Conservation (phyloP, 2,797 vertebrate species). For the Sebastes iracundus region DNA sequence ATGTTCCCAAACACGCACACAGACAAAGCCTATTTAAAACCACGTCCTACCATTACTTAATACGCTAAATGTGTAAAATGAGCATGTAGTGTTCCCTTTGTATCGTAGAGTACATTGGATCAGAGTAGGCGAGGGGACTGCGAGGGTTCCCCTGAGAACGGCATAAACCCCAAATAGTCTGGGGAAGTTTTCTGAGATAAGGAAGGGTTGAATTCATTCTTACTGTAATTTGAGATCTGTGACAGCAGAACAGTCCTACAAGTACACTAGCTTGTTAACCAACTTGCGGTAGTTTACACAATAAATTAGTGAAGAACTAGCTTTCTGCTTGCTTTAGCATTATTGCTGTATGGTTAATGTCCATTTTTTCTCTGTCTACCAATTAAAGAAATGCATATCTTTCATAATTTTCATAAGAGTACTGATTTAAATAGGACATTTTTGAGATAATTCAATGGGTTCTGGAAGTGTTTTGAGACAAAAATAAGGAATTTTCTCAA, state of each 20-base stretch:
- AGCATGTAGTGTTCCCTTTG: background rate
- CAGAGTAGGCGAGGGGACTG: background rate
- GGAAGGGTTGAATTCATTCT: background rate
- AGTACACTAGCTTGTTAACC: background rate
- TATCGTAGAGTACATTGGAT: background rate
- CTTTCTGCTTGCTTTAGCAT: background rate
- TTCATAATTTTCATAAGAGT: background rate
- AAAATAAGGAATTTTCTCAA: background rate
- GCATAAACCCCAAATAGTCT: background rate
- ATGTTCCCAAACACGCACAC: constrained; percentile 58
- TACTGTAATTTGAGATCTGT: background rate
- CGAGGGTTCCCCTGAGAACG: background rate
- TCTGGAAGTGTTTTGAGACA: background rate
- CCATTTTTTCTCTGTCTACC: background rate
- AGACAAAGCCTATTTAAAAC: constrained; percentile 43
- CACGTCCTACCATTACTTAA: constrained; percentile 17
- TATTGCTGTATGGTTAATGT: background rate
- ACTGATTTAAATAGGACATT: background rate
- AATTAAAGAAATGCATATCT: background rate
- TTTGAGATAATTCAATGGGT: background rate
- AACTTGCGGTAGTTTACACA: background rate
- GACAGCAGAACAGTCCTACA: background rate
- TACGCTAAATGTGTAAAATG: background rate
- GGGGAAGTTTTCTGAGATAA: background rate
- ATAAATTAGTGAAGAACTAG: background rate